A percentile compares a stretch with the other conserved stretches of the same genome.
Evolutionary conservation across 1,140 invertebrate species (phyloP).

Genomic region (Drosophila albomicans): DNA sequence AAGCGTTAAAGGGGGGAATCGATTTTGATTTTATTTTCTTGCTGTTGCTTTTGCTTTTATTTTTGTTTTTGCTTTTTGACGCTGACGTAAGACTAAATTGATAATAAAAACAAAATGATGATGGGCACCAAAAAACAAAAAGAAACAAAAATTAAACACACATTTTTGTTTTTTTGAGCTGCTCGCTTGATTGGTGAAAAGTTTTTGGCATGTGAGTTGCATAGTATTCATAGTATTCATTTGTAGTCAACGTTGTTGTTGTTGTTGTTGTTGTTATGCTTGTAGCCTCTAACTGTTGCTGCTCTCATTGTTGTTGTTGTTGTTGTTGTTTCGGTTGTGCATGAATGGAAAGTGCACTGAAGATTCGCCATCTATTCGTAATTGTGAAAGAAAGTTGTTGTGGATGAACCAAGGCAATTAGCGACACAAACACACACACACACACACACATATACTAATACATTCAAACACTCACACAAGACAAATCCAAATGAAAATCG

Average conservation of each 20-base stretch:
- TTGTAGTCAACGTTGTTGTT: background rate
- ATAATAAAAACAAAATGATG: slow-evolving; percentile 33
- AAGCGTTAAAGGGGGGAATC: slow-evolving; percentile 7
- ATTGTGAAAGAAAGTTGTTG: slow-evolving; percentile 44
- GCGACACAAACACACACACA: slow-evolving; percentile 12
- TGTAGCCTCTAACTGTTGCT: slow-evolving; percentile 4
- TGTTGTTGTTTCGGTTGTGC: background rate
- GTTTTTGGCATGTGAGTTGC: slow-evolving; percentile 47
- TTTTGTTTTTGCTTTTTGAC: background rate
- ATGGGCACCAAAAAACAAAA: slow-evolving; percentile 30
- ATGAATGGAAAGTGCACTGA: slow-evolving; percentile 44
- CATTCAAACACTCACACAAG: background rate
- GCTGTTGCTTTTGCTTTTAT: background rate
- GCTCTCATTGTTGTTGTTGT: background rate
- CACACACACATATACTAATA: background rate
- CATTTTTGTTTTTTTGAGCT: background rate
- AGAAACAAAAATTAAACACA: too few relatives aligned
- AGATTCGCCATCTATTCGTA: slow-evolving; percentile 28
- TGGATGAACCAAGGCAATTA: slow-evolving; percentile 37
- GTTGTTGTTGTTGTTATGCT: slow-evolving; percentile 6
- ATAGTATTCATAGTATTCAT: slow-evolving; percentile 25
- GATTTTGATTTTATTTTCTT: slow-evolving; percentile 4
- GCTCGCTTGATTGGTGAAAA: slow-evolving; percentile 45
- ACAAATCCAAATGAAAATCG: slow-evolving; percentile 2
- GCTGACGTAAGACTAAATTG: slow-evolving; percentile 47